phyloP scores from a whole-genome alignment of 64 coral and sea anemone species.

The Cladopsammia gracilis region DNA sequence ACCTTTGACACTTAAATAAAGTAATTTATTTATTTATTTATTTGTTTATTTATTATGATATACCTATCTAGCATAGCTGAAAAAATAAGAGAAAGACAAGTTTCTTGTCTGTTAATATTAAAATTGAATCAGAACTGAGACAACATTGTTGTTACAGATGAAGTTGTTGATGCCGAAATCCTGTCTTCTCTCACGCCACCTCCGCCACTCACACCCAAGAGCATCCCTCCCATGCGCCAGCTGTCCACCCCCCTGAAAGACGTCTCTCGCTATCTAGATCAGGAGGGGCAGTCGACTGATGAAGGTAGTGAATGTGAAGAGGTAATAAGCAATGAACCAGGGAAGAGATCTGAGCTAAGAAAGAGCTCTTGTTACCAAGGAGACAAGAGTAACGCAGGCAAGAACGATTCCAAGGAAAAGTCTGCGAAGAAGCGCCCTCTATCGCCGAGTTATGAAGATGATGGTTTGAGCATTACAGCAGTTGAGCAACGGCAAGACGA shows the following conservation, averaged over 20 bases:
- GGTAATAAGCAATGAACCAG: not conserved
- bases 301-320: slow-evolving; percentile 24
- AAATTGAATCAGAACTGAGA: no score
- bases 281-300: slow-evolving; percentile 38
- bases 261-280: slow-evolving; percentile 58
- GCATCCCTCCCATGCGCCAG: slow-evolving; percentile 67
- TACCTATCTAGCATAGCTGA: no score
- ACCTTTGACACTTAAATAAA: no score
- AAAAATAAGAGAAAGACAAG: no score
- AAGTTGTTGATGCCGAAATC: not conserved
- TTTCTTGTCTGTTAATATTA: no score
- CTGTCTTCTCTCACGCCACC: slow-evolving; percentile 62
- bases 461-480: not conserved
- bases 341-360: not conserved
- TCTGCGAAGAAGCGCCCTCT: not conserved
- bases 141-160: slow-evolving; percentile 16
- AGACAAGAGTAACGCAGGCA: not conserved
- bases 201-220: slow-evolving; percentile 70
- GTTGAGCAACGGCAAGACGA: not conserved
- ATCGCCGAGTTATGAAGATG: not conserved
- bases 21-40: no score
- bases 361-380: not conserved
- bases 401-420: not conserved
- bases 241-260: slow-evolving; percentile 72
- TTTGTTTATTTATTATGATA: no score